These are phyloP conservation scores for Hyppa rectilinea DNA, from an alignment of 2,888 invertebrate genomes.

Conservation along the genomic window DNA sequence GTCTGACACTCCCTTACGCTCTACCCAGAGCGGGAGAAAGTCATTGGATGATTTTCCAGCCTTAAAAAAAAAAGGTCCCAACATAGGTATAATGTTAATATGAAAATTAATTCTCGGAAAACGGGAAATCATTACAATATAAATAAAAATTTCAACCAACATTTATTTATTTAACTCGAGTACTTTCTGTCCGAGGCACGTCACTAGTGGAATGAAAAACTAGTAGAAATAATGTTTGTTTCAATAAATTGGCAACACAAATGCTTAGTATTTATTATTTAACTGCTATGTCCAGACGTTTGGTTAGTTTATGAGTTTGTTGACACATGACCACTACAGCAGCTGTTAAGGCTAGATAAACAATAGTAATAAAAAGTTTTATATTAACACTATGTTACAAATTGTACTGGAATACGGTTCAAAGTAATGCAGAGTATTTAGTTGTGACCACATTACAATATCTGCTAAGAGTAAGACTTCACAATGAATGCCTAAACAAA, in stretches of 20 bases:
- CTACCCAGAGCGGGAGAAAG: no score
- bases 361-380: slow-evolving; percentile 28
- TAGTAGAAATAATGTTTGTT: slow-evolving; percentile 5
- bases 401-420: not conserved
- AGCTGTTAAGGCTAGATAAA: slow-evolving; percentile 16
- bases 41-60: no score
- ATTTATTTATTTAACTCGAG: not conserved
- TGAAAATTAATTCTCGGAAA: no score
- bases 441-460: not conserved
- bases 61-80: no score
- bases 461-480: not conserved
- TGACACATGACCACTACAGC: slow-evolving; percentile 16
- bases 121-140: not conserved
- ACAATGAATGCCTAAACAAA: not conserved
- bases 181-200: not conserved
- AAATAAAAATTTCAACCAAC: not conserved
- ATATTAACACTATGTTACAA: slow-evolving; percentile 12
- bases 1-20: no score
- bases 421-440: not conserved
- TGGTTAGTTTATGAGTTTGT: slow-evolving; percentile 34
- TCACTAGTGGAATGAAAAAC: slow-evolving; percentile 22
- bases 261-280: slow-evolving; percentile 11
- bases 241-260: slow-evolving; percentile 12
- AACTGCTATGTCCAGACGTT: slow-evolving; percentile 19
- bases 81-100: no score